Conservation (phyloP, 2,888 invertebrate species). For the Sicus ferrugineus region DNA sequence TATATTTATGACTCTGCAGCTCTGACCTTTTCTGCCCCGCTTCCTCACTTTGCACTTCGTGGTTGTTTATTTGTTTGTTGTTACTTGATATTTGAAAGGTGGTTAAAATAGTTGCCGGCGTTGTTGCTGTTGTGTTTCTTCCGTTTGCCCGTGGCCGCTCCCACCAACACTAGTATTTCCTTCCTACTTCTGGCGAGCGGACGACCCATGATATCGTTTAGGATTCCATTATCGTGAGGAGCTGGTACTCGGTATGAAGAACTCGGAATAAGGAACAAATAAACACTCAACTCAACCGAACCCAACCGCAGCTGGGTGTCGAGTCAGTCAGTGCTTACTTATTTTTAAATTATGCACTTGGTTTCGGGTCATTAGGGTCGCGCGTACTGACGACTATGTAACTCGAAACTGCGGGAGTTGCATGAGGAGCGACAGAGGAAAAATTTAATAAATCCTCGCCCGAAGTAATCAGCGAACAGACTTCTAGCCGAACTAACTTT, state of each 20-base stretch:
- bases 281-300: constrained; percentile 3
- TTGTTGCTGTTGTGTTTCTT: background rate
- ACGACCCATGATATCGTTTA: background rate
- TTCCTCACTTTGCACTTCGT: background rate
- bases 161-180: background rate
- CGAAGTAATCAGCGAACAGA: too few relatives aligned
- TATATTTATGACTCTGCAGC: constrained; percentile 19
- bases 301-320: background rate
- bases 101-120: constrained; percentile 15
- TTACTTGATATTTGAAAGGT: constrained; percentile 20
- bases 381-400: too few relatives aligned
- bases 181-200: background rate
- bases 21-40: constrained; percentile 14
- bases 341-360: constrained; percentile 14
- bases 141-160: too few relatives aligned
- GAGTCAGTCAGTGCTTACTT: background rate
- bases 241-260: background rate
- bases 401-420: too few relatives aligned
- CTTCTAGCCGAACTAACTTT: too few relatives aligned
- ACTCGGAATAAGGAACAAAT: constrained; percentile 25
- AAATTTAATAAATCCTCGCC: too few relatives aligned
- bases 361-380: constrained; percentile 31
- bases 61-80: constrained; percentile 15
- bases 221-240: constrained; percentile 4
- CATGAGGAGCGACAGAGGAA: too few relatives aligned